These are phyloP conservation scores for Characodon lateralis DNA, from an alignment of 2,797 vertebrate species.

Conservation along the genomic window DNA sequence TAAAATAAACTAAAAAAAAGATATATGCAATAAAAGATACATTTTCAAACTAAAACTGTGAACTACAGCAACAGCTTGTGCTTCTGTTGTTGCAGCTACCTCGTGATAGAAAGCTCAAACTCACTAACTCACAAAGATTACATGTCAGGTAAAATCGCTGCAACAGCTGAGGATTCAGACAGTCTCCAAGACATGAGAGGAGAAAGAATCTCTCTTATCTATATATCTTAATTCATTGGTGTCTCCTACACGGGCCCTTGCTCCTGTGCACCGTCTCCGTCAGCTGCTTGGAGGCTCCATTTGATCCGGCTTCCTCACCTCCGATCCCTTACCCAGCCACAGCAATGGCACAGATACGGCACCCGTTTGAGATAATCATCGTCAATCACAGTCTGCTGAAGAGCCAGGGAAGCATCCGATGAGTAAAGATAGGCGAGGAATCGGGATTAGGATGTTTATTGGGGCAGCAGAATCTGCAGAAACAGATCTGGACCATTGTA, in stretches of 20 bases:
- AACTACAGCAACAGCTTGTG: slow-evolving; percentile 9
- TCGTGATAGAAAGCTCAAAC: slow-evolving; percentile 28
- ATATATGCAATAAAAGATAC: slow-evolving; percentile 2
- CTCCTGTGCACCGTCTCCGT: slow-evolving; percentile 33
- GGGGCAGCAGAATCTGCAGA: slow-evolving; percentile 54
- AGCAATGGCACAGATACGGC: slow-evolving; percentile 65
- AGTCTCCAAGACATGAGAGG: slow-evolving; percentile 37
- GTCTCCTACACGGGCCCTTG: slow-evolving; percentile 28
- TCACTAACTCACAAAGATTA: slow-evolving; percentile 21
- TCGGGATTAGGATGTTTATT: slow-evolving; percentile 76
- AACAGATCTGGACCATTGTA: slow-evolving; percentile 45
- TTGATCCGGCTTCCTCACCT: slow-evolving; percentile 65
- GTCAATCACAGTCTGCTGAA: slow-evolving; percentile 69
- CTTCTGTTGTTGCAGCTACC: slow-evolving; percentile 24
- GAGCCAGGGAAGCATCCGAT: slow-evolving; percentile 69
- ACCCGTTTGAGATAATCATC: slow-evolving; percentile 71
- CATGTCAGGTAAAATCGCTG: slow-evolving; percentile 36
- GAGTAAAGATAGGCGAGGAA: slow-evolving; percentile 69
- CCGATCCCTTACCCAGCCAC: slow-evolving; percentile 60
- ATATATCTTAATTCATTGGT: slow-evolving; percentile 53
- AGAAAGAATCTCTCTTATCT: slow-evolving; percentile 38
- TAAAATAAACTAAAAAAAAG: background rate
- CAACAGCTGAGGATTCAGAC: slow-evolving; percentile 32
- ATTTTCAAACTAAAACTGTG: background rate
- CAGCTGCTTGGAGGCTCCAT: slow-evolving; percentile 54